Percentiles rank a stretch among this genome's conserved stretches.
These are phyloP conservation scores for Maniola jurtina DNA, from an alignment of 1,140 invertebrate species.

Conservation along the genomic window DNA sequence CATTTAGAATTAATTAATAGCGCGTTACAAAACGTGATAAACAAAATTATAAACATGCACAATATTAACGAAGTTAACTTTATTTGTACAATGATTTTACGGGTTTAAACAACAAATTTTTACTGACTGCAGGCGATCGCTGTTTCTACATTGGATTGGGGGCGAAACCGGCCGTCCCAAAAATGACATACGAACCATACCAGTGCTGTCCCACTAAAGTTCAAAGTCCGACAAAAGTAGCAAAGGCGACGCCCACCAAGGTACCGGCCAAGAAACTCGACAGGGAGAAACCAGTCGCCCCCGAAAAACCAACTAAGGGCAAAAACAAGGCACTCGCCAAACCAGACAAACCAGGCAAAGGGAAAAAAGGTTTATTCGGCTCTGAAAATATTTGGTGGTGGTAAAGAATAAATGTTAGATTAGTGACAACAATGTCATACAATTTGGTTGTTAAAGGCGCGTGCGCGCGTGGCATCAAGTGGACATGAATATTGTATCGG, in stretches of 20 bases:
- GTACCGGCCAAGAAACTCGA: slow-evolving; percentile 67
- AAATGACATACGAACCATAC: slow-evolving; percentile 90
- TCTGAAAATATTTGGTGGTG: slow-evolving; percentile 86
- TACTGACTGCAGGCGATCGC: slow-evolving; percentile 90
- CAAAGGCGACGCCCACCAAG: slow-evolving; percentile 81
- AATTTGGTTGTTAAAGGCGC: slow-evolving; percentile 50
- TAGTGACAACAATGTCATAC: slow-evolving; percentile 52
- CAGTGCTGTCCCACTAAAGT: slow-evolving; percentile 93
- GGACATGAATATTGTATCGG: slow-evolving; percentile 66
- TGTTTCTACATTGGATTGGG: slow-evolving; percentile 96
- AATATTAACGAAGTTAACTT: slow-evolving; percentile 73
- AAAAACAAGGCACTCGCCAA: slow-evolving; percentile 77
- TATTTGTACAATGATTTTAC: slow-evolving; percentile 58
- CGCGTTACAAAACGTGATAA: slow-evolving; percentile 55
- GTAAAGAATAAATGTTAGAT: slow-evolving; percentile 72
- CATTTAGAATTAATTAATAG: slow-evolving; percentile 70
- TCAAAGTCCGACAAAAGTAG: slow-evolving; percentile 84
- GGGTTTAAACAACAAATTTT: slow-evolving; percentile 75
- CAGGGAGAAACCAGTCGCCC: slow-evolving; percentile 58
- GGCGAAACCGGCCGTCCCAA: slow-evolving; percentile 88
- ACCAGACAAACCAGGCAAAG: slow-evolving; percentile 80
- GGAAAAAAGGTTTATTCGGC: slow-evolving; percentile 90
- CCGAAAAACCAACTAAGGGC: slow-evolving; percentile 61
- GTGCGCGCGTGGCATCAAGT: slow-evolving; percentile 66
- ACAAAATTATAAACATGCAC: slow-evolving; percentile 57